Evolutionary conservation across 1,140 invertebrate species (phyloP).

Genomic region (Dinothrombium tinctorium): DNA sequence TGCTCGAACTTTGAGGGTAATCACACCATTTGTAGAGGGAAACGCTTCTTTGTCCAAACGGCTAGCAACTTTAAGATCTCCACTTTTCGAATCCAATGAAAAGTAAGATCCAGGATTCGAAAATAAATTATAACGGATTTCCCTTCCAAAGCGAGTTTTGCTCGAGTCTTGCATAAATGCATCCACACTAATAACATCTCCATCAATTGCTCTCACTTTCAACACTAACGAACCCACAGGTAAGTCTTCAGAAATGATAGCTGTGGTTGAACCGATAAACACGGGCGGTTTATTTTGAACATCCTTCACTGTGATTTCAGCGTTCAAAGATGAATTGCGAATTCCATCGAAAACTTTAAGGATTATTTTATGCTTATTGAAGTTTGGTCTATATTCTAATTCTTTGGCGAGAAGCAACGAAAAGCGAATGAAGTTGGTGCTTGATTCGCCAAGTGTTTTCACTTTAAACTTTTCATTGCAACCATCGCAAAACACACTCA

Average conservation of each 20-base stretch:
- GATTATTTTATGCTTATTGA: not conserved
- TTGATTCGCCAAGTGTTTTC: not conserved
- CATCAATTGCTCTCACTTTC: constrained; percentile 50
- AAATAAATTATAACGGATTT: constrained; percentile 1
- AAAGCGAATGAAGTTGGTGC: constrained; percentile 3
- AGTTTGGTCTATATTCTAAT: not conserved
- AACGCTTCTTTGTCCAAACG: constrained; percentile 58
- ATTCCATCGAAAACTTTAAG: constrained; percentile 32
- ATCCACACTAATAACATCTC: constrained; percentile 27
- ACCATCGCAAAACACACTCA: constrained; percentile 11
- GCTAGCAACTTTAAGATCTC: constrained; percentile 53
- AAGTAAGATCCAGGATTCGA: constrained; percentile 71
- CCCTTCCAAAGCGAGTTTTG: not conserved
- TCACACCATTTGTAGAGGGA: constrained; percentile 44
- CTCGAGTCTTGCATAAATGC: not conserved
- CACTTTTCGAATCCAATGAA: constrained; percentile 42
- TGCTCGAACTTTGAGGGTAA: constrained; percentile 30
- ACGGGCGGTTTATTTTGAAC: constrained; percentile 30
- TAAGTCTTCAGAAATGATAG: constrained; percentile 54
- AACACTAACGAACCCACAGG: constrained; percentile 52
- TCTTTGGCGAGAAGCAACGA: not conserved
- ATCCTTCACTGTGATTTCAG: constrained; percentile 51
- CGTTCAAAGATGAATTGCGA: constrained; percentile 38
- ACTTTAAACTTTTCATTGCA: constrained; percentile 8
- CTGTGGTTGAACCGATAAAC: constrained; percentile 50